Conservation (phyloP, 2,888 invertebrate genomes). For the Limenitis camilla region DNA sequence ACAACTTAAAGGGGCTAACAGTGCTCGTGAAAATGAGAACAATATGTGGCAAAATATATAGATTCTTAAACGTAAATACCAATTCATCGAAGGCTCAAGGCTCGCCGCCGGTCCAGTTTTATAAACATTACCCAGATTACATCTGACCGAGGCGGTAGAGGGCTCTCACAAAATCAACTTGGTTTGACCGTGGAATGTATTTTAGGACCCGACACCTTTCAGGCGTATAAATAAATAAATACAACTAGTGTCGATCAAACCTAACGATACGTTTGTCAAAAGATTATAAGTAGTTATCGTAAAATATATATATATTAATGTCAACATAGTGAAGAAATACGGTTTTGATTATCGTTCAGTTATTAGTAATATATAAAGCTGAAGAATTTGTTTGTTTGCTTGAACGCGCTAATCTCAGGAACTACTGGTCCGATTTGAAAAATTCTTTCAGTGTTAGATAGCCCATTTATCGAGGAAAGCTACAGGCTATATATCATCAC, state of each 20-base stretch:
- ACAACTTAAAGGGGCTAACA: constrained; percentile 71
- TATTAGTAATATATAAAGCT: too few relatives aligned
- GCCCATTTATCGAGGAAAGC: too few relatives aligned
- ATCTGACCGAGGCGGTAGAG: constrained; percentile 46
- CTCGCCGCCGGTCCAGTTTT: constrained; percentile 44
- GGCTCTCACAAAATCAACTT: constrained; percentile 51
- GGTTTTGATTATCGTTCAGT: too few relatives aligned
- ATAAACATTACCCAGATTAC: constrained; percentile 59
- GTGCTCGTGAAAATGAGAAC: constrained; percentile 52
- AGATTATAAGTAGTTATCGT: too few relatives aligned
- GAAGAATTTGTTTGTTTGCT: too few relatives aligned
- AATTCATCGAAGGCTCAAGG: constrained; percentile 20
- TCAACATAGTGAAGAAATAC: too few relatives aligned
- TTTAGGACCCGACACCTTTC: constrained; percentile 70
- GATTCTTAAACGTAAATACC: background rate
- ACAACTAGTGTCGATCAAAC: constrained; percentile 1
- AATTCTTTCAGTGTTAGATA: too few relatives aligned
- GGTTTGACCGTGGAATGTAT: constrained; percentile 73
- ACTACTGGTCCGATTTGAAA: too few relatives aligned
- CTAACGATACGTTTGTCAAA: too few relatives aligned
- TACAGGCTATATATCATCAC: too few relatives aligned
- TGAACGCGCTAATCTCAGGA: too few relatives aligned
- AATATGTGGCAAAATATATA: constrained; percentile 27
- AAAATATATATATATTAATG: too few relatives aligned
- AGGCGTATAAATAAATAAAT: constrained; percentile 53